A percentile compares a stretch with the other conserved stretches of the same genome.
These are phyloP conservation scores for Folsomia candida DNA, from an alignment of 2,888 invertebrate genomes.

Conservation along the genomic window DNA sequence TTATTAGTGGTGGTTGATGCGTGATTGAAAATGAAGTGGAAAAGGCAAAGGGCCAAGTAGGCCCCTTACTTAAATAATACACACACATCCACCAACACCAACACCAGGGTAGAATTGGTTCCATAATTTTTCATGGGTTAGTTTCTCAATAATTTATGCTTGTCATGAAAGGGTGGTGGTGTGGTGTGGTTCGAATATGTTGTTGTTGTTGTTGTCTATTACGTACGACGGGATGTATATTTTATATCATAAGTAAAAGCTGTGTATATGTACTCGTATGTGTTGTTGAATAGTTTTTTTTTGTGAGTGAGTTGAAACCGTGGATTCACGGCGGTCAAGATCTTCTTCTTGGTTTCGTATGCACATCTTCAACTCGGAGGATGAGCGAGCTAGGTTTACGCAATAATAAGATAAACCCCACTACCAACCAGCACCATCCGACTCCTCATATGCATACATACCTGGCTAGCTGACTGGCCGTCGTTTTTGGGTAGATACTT, in stretches of 20 bases:
- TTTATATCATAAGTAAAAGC: no score
- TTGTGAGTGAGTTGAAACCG: background rate
- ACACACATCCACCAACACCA: no score
- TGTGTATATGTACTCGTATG: no score
- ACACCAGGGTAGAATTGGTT: slow-evolving; percentile 5
- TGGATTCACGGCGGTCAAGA: slow-evolving; percentile 13
- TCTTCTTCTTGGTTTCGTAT: background rate
- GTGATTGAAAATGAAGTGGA: slow-evolving; percentile 3
- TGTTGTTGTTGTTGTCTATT: background rate
- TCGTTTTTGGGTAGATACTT: slow-evolving; percentile 9
- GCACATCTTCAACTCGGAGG: background rate
- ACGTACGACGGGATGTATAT: background rate
- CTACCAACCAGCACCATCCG: no score
- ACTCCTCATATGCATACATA: no score
- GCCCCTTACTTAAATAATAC: no score
- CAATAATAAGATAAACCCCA: no score
- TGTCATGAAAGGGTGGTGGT: slow-evolving; percentile 2
- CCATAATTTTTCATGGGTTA: slow-evolving; percentile 13
- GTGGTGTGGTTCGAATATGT: background rate
- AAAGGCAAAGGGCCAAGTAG: background rate
- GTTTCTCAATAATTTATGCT: slow-evolving; percentile 12
- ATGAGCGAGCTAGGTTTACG: no score
- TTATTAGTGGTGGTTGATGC: background rate
- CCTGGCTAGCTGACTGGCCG: no score
- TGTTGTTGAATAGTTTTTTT: background rate